Percentiles rank a stretch among this genome's conserved stretches.
These are phyloP conservation scores for Lasioglossum morio DNA, from an alignment of 2,888 invertebrate species.

Conservation along the genomic window DNA sequence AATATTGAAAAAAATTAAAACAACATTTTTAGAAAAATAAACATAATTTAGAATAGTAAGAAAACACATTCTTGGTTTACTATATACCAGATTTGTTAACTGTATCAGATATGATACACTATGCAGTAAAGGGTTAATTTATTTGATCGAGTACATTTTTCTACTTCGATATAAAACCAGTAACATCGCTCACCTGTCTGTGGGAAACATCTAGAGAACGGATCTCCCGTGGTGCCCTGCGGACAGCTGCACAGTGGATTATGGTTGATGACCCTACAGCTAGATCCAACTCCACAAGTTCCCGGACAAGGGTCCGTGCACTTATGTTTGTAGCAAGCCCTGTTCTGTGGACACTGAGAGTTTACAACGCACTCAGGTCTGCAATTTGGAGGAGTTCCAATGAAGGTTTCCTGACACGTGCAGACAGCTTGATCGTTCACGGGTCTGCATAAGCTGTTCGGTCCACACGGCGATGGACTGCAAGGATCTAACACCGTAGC, in stretches of 20 bases:
- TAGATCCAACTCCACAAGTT: conserved; percentile 91
- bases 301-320: conserved; percentile 93
- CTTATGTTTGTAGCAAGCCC: conserved; percentile 93
- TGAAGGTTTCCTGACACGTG: conserved; percentile 90
- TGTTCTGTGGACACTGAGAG: conserved; percentile 91
- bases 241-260: conserved; percentile 93
- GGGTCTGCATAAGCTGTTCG: conserved; percentile 91
- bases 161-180: background rate
- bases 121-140: too few relatives aligned
- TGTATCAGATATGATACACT: too few relatives aligned
- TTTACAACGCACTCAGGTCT: conserved; percentile 94
- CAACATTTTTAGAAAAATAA: too few relatives aligned
- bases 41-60: too few relatives aligned
- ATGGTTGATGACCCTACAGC: conserved; percentile 92
- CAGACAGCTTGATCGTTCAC: conserved; percentile 91
- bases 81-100: too few relatives aligned
- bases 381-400: conserved; percentile 93
- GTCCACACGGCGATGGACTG: conserved; percentile 92
- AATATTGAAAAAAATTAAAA: too few relatives aligned
- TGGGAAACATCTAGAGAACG: conserved; percentile 90
- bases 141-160: too few relatives aligned
- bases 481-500: conserved; percentile 87
- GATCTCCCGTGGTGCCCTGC: conserved; percentile 91
- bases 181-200: conserved; percentile 74
- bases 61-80: too few relatives aligned